Evolutionary conservation across 2,888 invertebrate species (phyloP), one percentile per base, ranked within the genome.

Genomic region (Dascillus cervinus): DNA sequence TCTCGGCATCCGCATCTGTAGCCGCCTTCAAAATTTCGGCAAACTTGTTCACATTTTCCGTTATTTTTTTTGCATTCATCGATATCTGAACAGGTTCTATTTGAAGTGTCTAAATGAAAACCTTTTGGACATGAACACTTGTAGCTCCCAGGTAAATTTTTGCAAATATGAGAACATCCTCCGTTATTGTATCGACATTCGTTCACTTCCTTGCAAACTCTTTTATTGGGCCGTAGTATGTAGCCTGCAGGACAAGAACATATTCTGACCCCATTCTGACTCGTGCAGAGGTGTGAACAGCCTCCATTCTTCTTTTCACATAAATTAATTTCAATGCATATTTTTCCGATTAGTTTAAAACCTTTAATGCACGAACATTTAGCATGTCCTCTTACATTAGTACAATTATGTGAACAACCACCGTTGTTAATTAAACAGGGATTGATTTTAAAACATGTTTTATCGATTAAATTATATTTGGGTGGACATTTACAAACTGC

Each of bases 81-180:
- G 31, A 64, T 50, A 37, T 61, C 59, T 4, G 32, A 29, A 57
- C 67, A 65, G 13, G 60, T 60, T 19, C 44, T 57, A 26, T 62
- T 54, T 22, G 54, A 37, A 0, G 22, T 25, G 29, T 58, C 60
- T 4, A 69, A 39, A 1, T 46, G 43, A 38, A 62, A 64, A 1
- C 72, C 73, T 4, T 53, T 41, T 0, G 66, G 67, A 38, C 73
- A 74, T 3, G 56, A 52, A 40, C 77, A 77, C 23, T 60, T 55
- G 30, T 60, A 66, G 13, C 69, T 59, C 1, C 73, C 74, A 8
- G 66, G 65, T 2, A 62, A 58, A 34, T 74, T 72, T 26, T 64
- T 56, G 49, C 82, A 82, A 11, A 67, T 65, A 34, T 80, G 79
- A 3, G 73, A 71, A 52, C 82, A 82, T 15, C 73, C 74, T 1